phyloP scores from a whole-genome alignment of 2,113 vertebrate genomes.

The Atlantisia rogersi region DNA sequence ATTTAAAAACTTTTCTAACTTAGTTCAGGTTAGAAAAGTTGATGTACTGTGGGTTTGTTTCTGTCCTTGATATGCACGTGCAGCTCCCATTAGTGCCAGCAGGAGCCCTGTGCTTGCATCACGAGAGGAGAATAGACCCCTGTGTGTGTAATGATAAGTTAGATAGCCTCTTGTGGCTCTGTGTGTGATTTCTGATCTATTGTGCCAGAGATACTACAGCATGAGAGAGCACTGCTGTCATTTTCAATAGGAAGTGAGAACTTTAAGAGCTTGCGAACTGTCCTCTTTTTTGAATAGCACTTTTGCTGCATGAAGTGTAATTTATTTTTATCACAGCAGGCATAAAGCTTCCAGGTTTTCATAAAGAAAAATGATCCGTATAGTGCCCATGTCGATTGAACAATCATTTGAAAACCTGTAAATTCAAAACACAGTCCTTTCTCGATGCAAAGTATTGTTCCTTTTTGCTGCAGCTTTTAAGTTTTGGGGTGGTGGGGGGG shows the following conservation, averaged over 20 bases:
- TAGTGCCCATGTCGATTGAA: conserved; percentile 22
- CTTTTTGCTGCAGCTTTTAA: background rate
- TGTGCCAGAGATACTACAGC: conserved; percentile 57
- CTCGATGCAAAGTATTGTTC: background rate
- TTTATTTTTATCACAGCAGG: conserved; percentile 72
- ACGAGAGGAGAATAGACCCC: conserved; percentile 34
- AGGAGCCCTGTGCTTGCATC: conserved; percentile 31
- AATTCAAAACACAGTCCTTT: conserved; percentile 38
- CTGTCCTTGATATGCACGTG: conserved; percentile 24
- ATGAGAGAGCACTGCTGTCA: conserved; percentile 58
- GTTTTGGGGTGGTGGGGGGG: background rate
- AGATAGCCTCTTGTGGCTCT: conserved; percentile 35
- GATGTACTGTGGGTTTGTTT: background rate
- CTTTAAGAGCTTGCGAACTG: conserved; percentile 65
- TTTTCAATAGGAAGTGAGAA: conserved; percentile 64
- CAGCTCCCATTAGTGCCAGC: conserved; percentile 50
- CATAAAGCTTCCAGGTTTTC: conserved; percentile 64
- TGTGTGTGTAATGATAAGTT: conserved; percentile 55
- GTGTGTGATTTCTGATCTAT: conserved; percentile 63
- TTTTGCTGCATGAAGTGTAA: conserved; percentile 65
- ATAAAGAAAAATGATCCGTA: conserved; percentile 65
- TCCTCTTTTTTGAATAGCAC: conserved; percentile 66
- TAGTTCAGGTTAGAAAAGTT: background rate
- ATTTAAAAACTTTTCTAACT: background rate
- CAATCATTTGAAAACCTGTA: conserved; percentile 50